Base-by-base conservation (phyloP, 2,797 vertebrate genomes). In the Carapus acus region DNA sequence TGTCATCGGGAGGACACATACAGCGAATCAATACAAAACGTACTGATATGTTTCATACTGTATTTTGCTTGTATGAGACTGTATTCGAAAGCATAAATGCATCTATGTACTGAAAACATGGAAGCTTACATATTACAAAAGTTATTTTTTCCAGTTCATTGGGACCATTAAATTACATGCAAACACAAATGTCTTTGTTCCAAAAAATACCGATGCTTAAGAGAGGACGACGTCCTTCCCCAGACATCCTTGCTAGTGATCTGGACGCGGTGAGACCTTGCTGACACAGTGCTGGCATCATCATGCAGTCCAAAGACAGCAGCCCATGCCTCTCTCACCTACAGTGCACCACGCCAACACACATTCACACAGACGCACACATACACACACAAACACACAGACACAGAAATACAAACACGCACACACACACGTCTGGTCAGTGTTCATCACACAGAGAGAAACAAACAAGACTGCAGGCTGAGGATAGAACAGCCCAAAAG, bases 221-320 rank as follows among this genome's bases (percentile, higher is more conserved):
- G n/a, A n/a, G 21, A 60, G 21, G 22, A 58, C 23, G 43, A 55
- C 51, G 42, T 41, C 55, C 41, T 24, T 48, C 58, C 33, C 58
- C 19, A 21, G 43, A 20, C 33, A 38, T 43, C 15, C 17, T 20
- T 49, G 31, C 44, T 22, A 37, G 40, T 33, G 51, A 47, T 14
- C 12, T 45, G 31, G 31, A 44, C 21, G 59, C 12, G 37, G n/a
- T 36, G 40, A 20, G 17, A 43, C 18, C 20, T n/a, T 6, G 12
- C 34, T 34, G 29, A 45, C 13, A 46, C 34, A 20, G 12, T 29
- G 3, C 17, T 47, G 48, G 38, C 37, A 23, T 50, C 37, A 48
- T 43, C 44, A 34, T 42, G 37, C 43, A 33, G 4, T 33, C n/a
- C 33, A 40, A 33, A 45, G 52, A 56, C 54, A 55, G 20, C 49